These are phyloP conservation scores for Catostylus mosaicus DNA, from an alignment of 30 jellyfish, hydroid and myxozoan species.

Conservation along the genomic window DNA sequence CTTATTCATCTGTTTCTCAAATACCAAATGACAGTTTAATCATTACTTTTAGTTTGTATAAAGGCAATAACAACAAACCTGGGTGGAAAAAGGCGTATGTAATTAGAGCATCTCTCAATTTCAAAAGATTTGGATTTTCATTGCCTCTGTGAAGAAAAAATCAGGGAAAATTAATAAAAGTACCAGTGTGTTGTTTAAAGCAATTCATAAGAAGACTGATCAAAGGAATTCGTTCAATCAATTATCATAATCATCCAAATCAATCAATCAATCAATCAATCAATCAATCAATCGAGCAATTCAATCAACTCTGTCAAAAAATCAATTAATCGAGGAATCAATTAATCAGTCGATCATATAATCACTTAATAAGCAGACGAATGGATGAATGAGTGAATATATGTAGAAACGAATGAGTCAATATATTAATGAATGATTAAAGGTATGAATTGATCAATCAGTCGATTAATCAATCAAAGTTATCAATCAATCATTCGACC, in stretches of 20 bases:
- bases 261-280: neutral
- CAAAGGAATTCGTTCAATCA: too few species aligned
- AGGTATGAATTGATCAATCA: neutral
- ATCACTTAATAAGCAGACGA: neutral
- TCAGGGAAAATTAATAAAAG: neutral
- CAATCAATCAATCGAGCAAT: neutral
- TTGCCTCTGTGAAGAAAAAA: constrained; percentile 69
- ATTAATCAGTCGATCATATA: neutral
- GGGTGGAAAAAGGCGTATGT: constrained; percentile 93
- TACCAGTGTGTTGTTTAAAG: neutral
- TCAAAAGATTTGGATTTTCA: constrained; percentile 75
- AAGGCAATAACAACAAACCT: constrained; percentile 42
- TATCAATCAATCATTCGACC: neutral
- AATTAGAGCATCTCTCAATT: constrained; percentile 86
- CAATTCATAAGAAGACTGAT: neutral
- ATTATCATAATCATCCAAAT: neutral
- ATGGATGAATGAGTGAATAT: neutral
- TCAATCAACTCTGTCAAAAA: neutral
- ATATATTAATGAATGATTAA: too few species aligned
- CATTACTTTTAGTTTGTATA: too few species aligned
- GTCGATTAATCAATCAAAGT: neutral
- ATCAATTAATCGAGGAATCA: neutral
- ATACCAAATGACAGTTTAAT: too few species aligned
- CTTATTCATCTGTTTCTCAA: too few species aligned
- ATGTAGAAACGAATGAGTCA: too few species aligned